Evolutionary conservation across 1,140 invertebrate genomes (phyloP), one percentile per base, ranked within the genome.

Genomic region (Maniola jurtina): DNA sequence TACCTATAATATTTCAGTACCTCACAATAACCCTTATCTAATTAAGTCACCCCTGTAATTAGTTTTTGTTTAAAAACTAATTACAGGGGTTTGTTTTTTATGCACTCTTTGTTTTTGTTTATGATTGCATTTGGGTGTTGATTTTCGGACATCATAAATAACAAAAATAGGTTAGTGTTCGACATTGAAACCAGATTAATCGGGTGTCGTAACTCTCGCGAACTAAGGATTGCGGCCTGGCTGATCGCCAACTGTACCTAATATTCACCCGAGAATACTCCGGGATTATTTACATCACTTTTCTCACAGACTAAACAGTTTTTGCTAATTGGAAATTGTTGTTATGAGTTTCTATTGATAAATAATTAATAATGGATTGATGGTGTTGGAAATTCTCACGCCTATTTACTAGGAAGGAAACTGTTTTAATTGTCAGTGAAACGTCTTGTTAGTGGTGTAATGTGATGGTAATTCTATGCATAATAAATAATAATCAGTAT

Each of bases 171-270:
- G 66, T 68, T 61, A 68, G 35, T 68, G 64, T 59, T 48, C 66
- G 69, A 66, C 69, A 71, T 66, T 71, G 69, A 66, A 60, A 70
- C 58, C 34, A 40, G 48, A 66, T 64, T 58, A 64, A 71, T 66
- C 48, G 57, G 55, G 60, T 36, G 68, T 61, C 60, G 61, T 58
- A 55, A 62, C 66, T 68, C 60, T 47, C 61, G 61, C 40, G 60
- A 54, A 56, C 54, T 68, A 59, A 63, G 68, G 68, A 70, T 59
- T 66, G 69, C 54, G 69, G 69, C 60, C 69, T 71, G 69, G 69
- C 69, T 15, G 14, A 7, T 8, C 38, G 69, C 69, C 69, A 71
- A 60, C 48, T 68, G 56, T 14, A 68, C 61, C 48, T 52, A 52
- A 52, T 52, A 52, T 7, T 68, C 59, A 50, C 64, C n/a, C 48